Evolutionary conservation across 2,113 vertebrate species (phyloP), one percentile per base, ranked within the genome.

Genomic region (Lophotis ruficrista): DNA sequence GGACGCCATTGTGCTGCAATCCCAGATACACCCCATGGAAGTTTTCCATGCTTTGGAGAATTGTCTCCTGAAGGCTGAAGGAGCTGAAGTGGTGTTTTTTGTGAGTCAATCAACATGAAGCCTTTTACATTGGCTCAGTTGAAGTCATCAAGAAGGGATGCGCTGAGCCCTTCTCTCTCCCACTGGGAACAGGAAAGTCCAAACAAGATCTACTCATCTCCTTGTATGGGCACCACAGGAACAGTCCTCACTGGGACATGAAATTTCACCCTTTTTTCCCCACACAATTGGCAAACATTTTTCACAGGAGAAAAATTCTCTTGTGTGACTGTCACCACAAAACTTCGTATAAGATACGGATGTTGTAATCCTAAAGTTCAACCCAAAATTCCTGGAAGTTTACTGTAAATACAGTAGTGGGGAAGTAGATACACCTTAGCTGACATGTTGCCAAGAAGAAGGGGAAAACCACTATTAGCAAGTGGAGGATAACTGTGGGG

Each of bases 401-500:
- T 93, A 35, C 85, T 16, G 21, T 38, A 85, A 91, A 85, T 23
- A 18, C 8, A 45, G 37, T 2, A 6, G 7, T 58, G 51, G 30
- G n/a, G 35, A 78, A 15, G 7, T 1, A 0, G 33, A 79, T 76
- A 5, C 33, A 93, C 75, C 78, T 95, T 90, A 60, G 58, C 48
- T 87, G 62, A 85, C 1, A 0, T 10, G 10, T 35, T 80, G 45
- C 50, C 80, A 81, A 57, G 48, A n/a, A 65, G 14, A 91, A 97
- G 82, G 90, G 82, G 85, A 95, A 95, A 95, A 76, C 75, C 88
- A 77, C 30, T 83, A 10, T 60, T 73, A 83, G 56, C 57, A 76
- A 79, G 48, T 28, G 38, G 20, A 48, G 33, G 35, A 50, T 50
- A 69, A 57, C n/a, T 94, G 12, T 9, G 73, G 61, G 85, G 79